Evolutionary conservation across 1,140 invertebrate genomes (phyloP), one percentile per base, ranked within the genome.

Genomic region (Procambarus clarkii): DNA sequence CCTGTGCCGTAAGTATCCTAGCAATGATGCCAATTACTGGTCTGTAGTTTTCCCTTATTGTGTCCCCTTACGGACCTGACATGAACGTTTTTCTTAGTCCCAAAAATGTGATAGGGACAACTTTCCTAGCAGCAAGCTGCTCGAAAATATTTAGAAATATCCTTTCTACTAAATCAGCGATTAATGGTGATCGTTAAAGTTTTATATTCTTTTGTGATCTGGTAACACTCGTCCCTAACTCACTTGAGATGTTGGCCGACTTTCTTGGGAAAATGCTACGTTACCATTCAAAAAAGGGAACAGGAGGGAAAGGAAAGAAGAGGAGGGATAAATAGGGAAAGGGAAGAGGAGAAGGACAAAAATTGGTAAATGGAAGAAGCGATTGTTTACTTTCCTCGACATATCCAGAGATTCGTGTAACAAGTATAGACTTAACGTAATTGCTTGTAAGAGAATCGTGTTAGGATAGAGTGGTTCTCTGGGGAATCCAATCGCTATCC

Each of bases 371-470:
- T n/a, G n/a, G n/a, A n/a, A n/a, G 74, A 87, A 44, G 77, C 9
- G 24, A 54, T 34, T 78, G 44, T 84, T 58, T 74, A 83, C n/a
- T 83, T 69, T 69, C 15, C 34, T 46, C 58, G 81, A 83, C n/a
- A 60, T 83, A 69, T 83, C 58, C 13, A 45, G 60, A 64, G 64
- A 83, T 83, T 83, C 60, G 64, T 79, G 85, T 87, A 76, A 60
- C 85, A 45, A n/a, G 74, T 13, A 44, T 4, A 79, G 85, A 87
- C 85, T 87, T 87, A 87, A 76, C 85, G 85, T 87, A 87, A 87
- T 87, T 87, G 85, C 85, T 79, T 87, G 85, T 87, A 87, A 87
- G 85, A 87, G 85, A 87, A 87, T 87, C 85, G 85, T 79, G 21
- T 54, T 34, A 58, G 76, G 76, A 87, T 87, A 87, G 74, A 60